Conservation (phyloP, 2,797 vertebrate genomes). For the Prionace glauca region DNA sequence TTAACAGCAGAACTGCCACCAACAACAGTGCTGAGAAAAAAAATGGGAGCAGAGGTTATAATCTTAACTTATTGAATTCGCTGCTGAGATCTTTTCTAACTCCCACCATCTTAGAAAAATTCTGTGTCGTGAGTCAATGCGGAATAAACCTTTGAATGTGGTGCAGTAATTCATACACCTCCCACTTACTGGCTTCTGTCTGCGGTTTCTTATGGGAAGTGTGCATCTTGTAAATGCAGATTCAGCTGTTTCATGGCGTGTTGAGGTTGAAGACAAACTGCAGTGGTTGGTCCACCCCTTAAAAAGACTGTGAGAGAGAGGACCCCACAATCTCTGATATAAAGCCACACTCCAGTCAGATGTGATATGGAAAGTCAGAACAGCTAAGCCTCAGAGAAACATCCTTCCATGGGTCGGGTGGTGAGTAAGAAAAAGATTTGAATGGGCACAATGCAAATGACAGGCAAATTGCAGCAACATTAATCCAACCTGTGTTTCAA, state of each 20-base stretch:
- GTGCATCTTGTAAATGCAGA: neutral
- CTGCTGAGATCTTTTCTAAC: neutral
- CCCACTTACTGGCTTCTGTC: neutral
- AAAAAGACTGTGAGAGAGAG: neutral
- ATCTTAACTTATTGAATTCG: neutral
- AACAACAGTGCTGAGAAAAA: neutral
- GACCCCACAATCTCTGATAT: neutral
- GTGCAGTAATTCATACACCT: neutral
- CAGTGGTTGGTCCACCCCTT: neutral
- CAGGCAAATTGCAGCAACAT: neutral
- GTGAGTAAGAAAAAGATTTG: neutral
- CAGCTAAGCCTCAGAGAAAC: neutral
- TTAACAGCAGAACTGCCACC: neutral
- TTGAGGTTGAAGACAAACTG: slow-evolving; percentile 4
- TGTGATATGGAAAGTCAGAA: neutral
- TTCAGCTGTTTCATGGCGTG: slow-evolving; percentile 16
- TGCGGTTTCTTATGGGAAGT: slow-evolving; percentile 30
- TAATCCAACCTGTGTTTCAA: too few relatives aligned
- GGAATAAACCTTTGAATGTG: slow-evolving; percentile 6
- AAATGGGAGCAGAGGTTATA: neutral
- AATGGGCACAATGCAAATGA: neutral
- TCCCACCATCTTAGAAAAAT: neutral
- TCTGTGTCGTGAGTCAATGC: slow-evolving; percentile 6
- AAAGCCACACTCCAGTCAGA: neutral
- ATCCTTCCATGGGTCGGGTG: neutral